Percentiles rank a stretch among this genome's conserved stretches.
Evolutionary conservation across 2,888 invertebrate species (phyloP).

Genomic region (Dasysyrphus albostriatus): DNA sequence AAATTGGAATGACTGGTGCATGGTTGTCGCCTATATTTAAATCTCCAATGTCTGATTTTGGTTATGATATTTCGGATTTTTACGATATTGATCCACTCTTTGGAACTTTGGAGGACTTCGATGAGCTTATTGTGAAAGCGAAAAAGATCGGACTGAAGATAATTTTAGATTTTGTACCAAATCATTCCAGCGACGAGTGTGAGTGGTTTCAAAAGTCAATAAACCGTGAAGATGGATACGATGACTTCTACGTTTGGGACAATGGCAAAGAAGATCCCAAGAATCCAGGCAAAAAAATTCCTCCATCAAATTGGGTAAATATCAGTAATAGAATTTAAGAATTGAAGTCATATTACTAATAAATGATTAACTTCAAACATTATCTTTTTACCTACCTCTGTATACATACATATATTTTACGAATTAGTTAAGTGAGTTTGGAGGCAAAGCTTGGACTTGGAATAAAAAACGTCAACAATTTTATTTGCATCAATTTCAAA

Average conservation of each 20-base stretch:
- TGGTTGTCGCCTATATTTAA: slow-evolving; percentile 90
- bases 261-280: slow-evolving; percentile 84
- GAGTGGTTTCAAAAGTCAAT: slow-evolving; percentile 93
- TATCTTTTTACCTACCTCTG: too few relatives aligned
- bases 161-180: slow-evolving; percentile 88
- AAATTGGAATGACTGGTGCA: slow-evolving; percentile 87
- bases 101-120: slow-evolving; percentile 87
- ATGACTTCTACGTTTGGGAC: slow-evolving; percentile 91
- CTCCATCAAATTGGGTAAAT: slow-evolving; percentile 80
- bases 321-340: background rate
- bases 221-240: slow-evolving; percentile 86
- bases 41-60: slow-evolving; percentile 91
- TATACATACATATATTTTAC: background rate
- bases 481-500: slow-evolving; percentile 88
- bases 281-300: slow-evolving; percentile 72
- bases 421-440: slow-evolving; percentile 84
- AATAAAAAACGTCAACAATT: slow-evolving; percentile 86
- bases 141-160: slow-evolving; percentile 85
- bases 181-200: slow-evolving; percentile 91
- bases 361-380: too few relatives aligned
- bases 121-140: slow-evolving; percentile 85
- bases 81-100: slow-evolving; percentile 88
- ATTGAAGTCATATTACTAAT: too few relatives aligned
- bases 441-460: slow-evolving; percentile 89
- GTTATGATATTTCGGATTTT: slow-evolving; percentile 91